Evolutionary conservation across 2,888 invertebrate genomes (phyloP).

Genomic region (Dolichopus griseipennis): DNA sequence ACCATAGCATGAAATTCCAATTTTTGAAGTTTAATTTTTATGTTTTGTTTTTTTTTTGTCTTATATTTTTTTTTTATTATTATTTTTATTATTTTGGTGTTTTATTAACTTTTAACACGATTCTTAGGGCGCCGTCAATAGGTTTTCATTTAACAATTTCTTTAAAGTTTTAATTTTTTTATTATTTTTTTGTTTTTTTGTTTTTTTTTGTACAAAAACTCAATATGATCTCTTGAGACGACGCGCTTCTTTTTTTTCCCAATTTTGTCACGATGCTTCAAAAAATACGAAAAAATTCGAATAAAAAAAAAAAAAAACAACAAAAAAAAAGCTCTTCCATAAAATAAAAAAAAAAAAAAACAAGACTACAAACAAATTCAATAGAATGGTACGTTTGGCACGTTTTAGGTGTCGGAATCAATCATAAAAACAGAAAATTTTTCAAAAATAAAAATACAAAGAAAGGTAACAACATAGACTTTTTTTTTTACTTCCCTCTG

Average conservation of each 20-base stretch:
- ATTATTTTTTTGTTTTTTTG: not conserved
- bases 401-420: constrained; percentile 3
- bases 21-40: not conserved
- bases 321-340: not conserved
- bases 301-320: not conserved
- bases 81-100: not conserved
- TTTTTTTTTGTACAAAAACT: not conserved
- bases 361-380: not conserved
- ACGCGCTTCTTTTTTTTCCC: not conserved
- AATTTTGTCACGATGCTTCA: not conserved
- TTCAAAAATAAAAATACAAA: not conserved
- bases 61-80: too few relatives aligned
- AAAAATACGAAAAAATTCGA: not conserved
- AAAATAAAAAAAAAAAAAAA: not conserved
- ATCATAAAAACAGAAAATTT: not conserved
- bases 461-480: too few relatives aligned
- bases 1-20: constrained; percentile 1
- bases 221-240: not conserved
- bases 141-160: not conserved
- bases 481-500: too few relatives aligned
- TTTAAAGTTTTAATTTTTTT: not conserved
- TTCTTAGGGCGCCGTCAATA: constrained; percentile 3
- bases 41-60: not conserved
- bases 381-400: not conserved
- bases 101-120: constrained; percentile 4